These are phyloP conservation scores for Athene cunicularia DNA, from an alignment of 2,113 vertebrate genomes.

Conservation along the genomic window DNA sequence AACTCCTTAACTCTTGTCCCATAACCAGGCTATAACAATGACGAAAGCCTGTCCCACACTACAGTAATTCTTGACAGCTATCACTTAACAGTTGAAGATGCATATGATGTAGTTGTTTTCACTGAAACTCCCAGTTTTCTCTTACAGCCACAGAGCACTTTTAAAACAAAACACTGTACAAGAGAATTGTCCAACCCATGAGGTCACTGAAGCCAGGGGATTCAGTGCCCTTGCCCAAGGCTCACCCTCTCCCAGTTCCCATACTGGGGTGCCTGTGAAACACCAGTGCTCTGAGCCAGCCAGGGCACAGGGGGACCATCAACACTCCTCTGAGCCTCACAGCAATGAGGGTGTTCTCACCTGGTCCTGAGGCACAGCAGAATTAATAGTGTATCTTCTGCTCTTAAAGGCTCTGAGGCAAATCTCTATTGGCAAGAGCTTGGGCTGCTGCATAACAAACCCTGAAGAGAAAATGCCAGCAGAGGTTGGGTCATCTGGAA, in stretches of 20 bases:
- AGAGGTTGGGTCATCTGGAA: not conserved
- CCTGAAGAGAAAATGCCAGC: not conserved
- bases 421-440: not conserved
- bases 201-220: accelerated
- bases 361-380: not conserved
- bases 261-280: accelerated
- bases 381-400: not conserved
- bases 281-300: accelerated
- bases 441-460: not conserved
- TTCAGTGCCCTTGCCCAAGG: not conserved
- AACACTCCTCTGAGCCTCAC: not conserved
- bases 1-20: not conserved
- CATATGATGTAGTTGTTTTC: accelerated
- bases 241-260: not conserved
- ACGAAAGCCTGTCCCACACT: not conserved
- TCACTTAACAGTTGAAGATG: accelerated
- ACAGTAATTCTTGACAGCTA: accelerated
- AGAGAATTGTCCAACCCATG: accelerated
- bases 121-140: not conserved
- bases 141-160: not conserved
- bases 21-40: accelerated
- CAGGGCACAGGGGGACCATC: not conserved
- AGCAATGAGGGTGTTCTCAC: not conserved
- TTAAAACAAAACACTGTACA: accelerated
- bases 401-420: not conserved